Conservation (phyloP, 2,888 invertebrate genomes). For the Drosophila anceps region DNA sequence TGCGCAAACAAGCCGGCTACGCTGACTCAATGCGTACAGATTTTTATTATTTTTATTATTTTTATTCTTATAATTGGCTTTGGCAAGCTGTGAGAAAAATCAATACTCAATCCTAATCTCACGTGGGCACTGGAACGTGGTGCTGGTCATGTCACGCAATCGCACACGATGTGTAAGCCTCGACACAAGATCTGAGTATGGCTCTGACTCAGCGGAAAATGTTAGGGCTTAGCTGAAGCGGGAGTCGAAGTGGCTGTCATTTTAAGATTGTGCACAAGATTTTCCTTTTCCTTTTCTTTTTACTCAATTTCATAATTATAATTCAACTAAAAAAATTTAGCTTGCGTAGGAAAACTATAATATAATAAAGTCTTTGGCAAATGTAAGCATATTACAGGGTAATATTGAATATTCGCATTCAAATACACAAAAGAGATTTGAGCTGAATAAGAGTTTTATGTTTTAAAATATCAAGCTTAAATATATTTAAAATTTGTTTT, state of each 20-base stretch:
- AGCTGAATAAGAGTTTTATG: too few species aligned
- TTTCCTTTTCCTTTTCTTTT: conserved; percentile 42
- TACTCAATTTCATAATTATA: neutral
- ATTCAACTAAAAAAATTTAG: neutral
- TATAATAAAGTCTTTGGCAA: too few species aligned
- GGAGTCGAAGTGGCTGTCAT: neutral
- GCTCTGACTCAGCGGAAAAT: conserved; percentile 54
- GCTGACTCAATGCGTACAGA: conserved; percentile 42
- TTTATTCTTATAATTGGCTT: conserved; percentile 54
- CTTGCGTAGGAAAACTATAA: neutral
- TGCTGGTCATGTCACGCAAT: conserved; percentile 47
- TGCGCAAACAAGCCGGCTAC: conserved; percentile 56
- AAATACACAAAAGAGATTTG: too few species aligned
- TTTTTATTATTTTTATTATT: too few species aligned
- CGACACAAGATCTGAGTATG: neutral
- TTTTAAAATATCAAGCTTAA: neutral
- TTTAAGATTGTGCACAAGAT: conserved; percentile 19
- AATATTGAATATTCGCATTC: too few species aligned
- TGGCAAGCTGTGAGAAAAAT: conserved; percentile 56
- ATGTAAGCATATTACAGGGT: too few species aligned
- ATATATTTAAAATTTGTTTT: neutral
- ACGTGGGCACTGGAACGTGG: conserved; percentile 36
- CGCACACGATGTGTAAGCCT: conserved; percentile 9
- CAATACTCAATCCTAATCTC: conserved; percentile 45
- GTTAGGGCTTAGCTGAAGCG: conserved; percentile 16